Evolutionary conservation across 2,888 invertebrate species (phyloP).

Genomic region (Danaus chrysippus): DNA sequence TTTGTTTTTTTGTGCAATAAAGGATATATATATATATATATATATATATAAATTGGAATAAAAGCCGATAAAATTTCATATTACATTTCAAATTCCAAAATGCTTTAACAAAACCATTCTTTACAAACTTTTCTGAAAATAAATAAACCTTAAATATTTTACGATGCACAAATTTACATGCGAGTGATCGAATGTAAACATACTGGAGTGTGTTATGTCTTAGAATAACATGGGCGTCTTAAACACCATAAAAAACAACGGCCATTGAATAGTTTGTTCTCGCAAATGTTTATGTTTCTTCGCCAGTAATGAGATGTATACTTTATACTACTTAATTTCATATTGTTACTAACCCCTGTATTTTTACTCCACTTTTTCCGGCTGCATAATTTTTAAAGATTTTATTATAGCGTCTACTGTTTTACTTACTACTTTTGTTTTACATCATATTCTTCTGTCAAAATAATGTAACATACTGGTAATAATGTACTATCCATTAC

Average conservation of each 20-base stretch:
- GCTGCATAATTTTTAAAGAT: background rate
- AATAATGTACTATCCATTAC: too few relatives aligned
- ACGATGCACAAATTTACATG: constrained; percentile 33
- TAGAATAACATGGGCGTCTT: constrained; percentile 52
- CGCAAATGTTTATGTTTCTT: constrained; percentile 26
- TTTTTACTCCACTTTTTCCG: constrained; percentile 1
- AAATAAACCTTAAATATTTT: constrained; percentile 28
- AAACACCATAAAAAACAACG: constrained; percentile 49
- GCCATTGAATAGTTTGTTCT: constrained; percentile 24
- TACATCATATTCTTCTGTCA: too few relatives aligned
- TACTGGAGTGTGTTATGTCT: constrained; percentile 43
- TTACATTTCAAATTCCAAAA: constrained; percentile 1
- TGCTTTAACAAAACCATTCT: constrained; percentile 13
- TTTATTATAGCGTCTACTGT: background rate
- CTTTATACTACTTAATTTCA: constrained; percentile 5
- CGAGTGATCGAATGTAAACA: constrained; percentile 61
- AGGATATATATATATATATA: too few relatives aligned
- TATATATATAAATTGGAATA: background rate
- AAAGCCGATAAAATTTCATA: background rate
- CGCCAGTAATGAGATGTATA: constrained; percentile 19
- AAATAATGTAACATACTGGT: too few relatives aligned
- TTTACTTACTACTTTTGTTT: background rate
- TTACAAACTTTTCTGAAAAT: constrained; percentile 18
- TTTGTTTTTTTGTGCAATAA: too few relatives aligned
- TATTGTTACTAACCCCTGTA: background rate